These are phyloP conservation scores for Linnaemya tessellans DNA, from an alignment of 2,888 invertebrate species.

Conservation along the genomic window DNA sequence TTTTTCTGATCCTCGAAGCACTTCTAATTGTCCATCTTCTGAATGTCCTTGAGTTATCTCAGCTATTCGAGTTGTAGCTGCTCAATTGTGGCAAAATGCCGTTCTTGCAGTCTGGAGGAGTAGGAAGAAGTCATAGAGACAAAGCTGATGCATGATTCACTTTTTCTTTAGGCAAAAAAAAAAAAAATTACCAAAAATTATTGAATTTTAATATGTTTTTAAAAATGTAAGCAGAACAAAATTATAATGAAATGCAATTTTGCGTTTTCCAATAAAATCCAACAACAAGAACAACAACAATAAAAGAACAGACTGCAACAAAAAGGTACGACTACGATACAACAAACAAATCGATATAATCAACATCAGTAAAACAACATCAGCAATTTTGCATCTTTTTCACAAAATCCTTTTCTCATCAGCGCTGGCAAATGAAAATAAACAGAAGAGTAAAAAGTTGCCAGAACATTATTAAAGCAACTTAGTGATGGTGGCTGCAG, in stretches of 20 bases:
- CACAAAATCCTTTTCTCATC: conserved; percentile 57
- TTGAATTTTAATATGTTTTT: no score
- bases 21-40: no score
- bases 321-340: conserved; percentile 16
- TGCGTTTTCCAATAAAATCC: background rate
- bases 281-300: background rate
- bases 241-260: background rate
- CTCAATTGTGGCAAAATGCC: no score
- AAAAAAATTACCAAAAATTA: no score
- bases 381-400: conserved; percentile 67
- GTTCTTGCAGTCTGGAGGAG: no score
- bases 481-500: background rate
- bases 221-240: background rate
- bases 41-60: no score
- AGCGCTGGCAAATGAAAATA: conserved; percentile 12
- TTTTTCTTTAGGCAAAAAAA: no score
- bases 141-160: no score
- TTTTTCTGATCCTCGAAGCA: no score
- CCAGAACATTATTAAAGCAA: conserved; percentile 46
- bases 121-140: no score
- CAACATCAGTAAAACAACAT: conserved; percentile 68
- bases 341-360: conserved; percentile 69
- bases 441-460: conserved; percentile 20
- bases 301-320: background rate
- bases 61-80: no score